Evolutionary conservation across 1,140 invertebrate genomes (phyloP).

Genomic region (Coelopa frigida): DNA sequence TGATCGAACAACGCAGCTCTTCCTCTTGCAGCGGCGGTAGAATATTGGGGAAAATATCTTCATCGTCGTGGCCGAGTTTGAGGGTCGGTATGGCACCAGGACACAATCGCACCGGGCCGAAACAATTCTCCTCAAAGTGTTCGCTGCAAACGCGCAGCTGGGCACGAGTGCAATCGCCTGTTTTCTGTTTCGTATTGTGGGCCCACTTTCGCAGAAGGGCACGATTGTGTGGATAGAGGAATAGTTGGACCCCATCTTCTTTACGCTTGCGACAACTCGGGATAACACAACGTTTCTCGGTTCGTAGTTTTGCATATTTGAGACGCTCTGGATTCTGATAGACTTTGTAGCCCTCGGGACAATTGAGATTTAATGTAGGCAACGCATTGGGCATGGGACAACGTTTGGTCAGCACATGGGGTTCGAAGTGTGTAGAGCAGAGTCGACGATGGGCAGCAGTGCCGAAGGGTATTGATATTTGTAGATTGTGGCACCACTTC

Average conservation of each 20-base stretch:
- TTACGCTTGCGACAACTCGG: constrained; percentile 30
- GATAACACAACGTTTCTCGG: constrained; percentile 36
- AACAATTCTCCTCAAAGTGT: constrained; percentile 37
- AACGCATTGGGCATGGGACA: constrained; percentile 37
- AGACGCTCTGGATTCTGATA: constrained; percentile 39
- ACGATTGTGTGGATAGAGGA: constrained; percentile 33
- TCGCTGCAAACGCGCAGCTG: constrained; percentile 33
- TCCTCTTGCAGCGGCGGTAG: neutral
- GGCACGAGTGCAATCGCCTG: constrained; percentile 18
- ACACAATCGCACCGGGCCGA: constrained; percentile 28
- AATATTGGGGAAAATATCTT: constrained; percentile 35
- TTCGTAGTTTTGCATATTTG: constrained; percentile 28
- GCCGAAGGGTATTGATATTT: constrained; percentile 26
- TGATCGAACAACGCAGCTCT: constrained; percentile 31
- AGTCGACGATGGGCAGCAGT: constrained; percentile 33
- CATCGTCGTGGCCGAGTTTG: constrained; percentile 31
- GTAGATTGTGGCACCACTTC: constrained; percentile 39
- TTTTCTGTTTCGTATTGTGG: constrained; percentile 34
- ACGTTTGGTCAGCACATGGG: constrained; percentile 35
- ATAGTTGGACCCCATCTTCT: constrained; percentile 33
- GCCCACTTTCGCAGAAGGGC: constrained; percentile 35
- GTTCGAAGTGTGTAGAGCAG: constrained; percentile 36
- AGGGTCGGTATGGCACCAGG: constrained; percentile 35
- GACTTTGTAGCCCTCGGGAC: constrained; percentile 33
- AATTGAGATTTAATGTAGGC: constrained; percentile 34